Base-by-base conservation (phyloP, 2,888 invertebrate species). In the Noctua pronuba region DNA sequence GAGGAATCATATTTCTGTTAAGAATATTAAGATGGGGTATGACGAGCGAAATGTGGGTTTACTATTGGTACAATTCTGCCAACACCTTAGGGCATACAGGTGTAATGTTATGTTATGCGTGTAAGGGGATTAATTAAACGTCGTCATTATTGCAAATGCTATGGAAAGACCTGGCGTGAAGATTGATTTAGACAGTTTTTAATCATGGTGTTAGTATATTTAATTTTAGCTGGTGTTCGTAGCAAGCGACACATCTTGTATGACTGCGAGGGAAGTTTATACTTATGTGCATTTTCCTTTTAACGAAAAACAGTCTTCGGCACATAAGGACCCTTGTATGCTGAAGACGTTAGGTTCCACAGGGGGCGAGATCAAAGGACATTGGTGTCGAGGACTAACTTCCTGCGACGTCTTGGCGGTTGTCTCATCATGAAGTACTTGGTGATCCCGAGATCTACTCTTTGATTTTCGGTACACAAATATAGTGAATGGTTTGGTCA, bases 381-480 rank as follows among this genome's bases (percentile, higher is more conserved):
- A 41, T 16, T 2, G 4, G 10, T 21, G 18, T 67, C 35, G 28
- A 79, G 73, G 41, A 79, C 46, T 41, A 28, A 66, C 66, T 80
- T 79, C 73, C 79, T 62, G 24, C 16, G 31, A 16, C 11, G 31
- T 71, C 38, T 66, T 28, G 21, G 4, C 38, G 31, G 16, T 11
- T n/a, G n/a, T 3, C 52, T 35, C 41, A 41, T 31, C 62, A 75
- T 35, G 11, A 11, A 35, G 73, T 31, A 49, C 60, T 58, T 31
- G 21, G 21, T n/a, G 21, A 13, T 44, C 1, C 16, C 13, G 5
- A 64, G 52, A 31, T 11, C 28, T 18, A 13, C 24, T 3, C 13
- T 1, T n/a, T 4, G 0, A 62, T 10, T 8, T 35, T 52, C 10
- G 18, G n/a, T 52, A 3, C 10, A 67, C 67, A 55, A 72, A 67